These are phyloP conservation scores for Syrrhaptes paradoxus DNA, from an alignment of 2,113 vertebrate genomes.

Conservation along the genomic window DNA sequence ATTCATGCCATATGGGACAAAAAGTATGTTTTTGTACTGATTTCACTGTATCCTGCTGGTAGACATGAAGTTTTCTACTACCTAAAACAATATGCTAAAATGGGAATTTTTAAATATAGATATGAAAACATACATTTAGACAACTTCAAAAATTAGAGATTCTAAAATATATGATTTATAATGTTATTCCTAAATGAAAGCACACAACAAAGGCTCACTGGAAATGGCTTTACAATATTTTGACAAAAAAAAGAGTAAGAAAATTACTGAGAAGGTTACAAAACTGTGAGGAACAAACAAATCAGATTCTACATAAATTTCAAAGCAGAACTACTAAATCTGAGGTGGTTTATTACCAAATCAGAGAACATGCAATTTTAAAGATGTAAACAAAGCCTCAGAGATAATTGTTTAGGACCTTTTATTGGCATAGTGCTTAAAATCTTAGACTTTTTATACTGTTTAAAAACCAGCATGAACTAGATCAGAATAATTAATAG, in stretches of 20 bases:
- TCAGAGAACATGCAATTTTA: constrained; percentile 20
- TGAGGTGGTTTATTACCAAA: constrained; percentile 48
- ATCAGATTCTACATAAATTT: constrained; percentile 51
- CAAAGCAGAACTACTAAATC: constrained; percentile 45
- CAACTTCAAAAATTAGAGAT: background rate
- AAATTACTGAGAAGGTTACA: background rate
- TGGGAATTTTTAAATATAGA: background rate
- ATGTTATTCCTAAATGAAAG: background rate
- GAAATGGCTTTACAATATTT: background rate
- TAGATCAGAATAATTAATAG: background rate
- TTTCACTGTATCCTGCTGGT: background rate
- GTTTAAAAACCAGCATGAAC: background rate
- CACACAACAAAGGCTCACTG: background rate
- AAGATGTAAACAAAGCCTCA: constrained; percentile 58
- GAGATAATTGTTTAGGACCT: background rate
- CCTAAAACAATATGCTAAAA: background rate
- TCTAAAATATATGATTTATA: background rate
- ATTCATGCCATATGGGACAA: background rate
- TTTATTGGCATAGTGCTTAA: background rate
- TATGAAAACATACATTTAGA: background rate
- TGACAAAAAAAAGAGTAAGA: background rate
- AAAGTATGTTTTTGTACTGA: background rate
- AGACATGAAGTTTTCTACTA: background rate
- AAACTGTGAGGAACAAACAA: background rate
- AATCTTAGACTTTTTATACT: background rate